Percentiles rank a stretch among this genome's conserved stretches.
These are phyloP conservation scores for Propithecus perrieri DNA, from an alignment of 2,797 vertebrate species.

Conservation along the genomic window DNA sequence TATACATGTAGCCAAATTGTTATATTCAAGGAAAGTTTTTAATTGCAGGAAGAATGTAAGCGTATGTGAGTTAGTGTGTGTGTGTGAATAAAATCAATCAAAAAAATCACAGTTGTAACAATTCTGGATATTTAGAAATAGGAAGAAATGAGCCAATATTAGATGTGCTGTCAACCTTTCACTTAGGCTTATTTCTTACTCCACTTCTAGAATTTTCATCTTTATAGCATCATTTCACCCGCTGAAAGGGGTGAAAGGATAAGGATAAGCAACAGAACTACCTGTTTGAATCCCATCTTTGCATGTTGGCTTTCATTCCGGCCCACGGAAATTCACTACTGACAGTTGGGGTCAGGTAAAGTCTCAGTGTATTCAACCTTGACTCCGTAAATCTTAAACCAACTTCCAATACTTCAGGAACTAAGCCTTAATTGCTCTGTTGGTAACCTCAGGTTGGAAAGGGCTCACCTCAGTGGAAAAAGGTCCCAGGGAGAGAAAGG, in stretches of 20 bases:
- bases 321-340: not conserved
- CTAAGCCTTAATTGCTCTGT: not conserved
- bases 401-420: not conserved
- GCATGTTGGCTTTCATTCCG: not conserved
- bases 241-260: not conserved
- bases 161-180: not conserved
- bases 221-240: not conserved
- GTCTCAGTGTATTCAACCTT: not conserved
- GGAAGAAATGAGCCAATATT: not conserved
- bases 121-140: not conserved
- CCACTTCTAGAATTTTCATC: not conserved
- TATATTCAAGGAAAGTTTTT: not conserved
- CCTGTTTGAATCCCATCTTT: not conserved
- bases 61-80: not conserved
- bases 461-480: not conserved
- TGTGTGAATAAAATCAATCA: not conserved
- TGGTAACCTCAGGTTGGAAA: not conserved
- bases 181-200: not conserved
- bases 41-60: not conserved
- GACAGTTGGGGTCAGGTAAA: not conserved
- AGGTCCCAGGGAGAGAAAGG: not conserved
- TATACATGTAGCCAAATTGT: not conserved
- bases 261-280: not conserved
- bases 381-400: not conserved
- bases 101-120: not conserved